Evolutionary conservation across 2,797 vertebrate genomes (phyloP).

Genomic region (Falco cherrug): DNA sequence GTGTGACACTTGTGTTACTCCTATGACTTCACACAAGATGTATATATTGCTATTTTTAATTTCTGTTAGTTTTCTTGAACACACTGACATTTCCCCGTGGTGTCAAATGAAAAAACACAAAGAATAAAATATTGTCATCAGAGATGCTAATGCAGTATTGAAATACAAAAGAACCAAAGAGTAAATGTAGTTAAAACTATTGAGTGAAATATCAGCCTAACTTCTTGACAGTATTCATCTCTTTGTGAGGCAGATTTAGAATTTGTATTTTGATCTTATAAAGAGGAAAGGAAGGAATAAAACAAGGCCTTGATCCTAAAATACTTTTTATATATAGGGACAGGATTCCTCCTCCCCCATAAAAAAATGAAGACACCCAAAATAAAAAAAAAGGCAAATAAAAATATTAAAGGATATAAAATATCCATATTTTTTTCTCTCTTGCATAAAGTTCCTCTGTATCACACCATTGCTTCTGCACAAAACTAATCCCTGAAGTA

Average conservation of each 20-base stretch:
- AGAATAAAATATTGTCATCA: constrained; percentile 15
- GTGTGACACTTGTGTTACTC: constrained; percentile 31
- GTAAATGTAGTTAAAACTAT: neutral
- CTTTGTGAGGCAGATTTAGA: neutral
- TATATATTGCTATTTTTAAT: neutral
- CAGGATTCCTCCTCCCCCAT: fast-evolving
- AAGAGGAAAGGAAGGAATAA: neutral
- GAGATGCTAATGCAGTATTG: neutral
- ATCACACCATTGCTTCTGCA: neutral
- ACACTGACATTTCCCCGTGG: neutral
- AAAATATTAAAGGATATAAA: neutral
- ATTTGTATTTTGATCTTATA: neutral
- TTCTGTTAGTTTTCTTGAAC: neutral
- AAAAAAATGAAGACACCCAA: neutral
- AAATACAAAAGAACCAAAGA: neutral
- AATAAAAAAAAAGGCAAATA: neutral
- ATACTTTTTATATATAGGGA: neutral
- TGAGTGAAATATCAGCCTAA: neutral
- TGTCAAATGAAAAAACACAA: neutral
- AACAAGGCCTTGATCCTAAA: neutral
- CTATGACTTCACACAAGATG: constrained; percentile 4
- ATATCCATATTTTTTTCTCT: neutral
- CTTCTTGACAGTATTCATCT: neutral
- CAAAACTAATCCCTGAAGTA: neutral
- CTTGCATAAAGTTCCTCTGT: neutral